A percentile compares a stretch with the other conserved stretches of the same genome.
These are phyloP conservation scores for Trogon surrucura DNA, from an alignment of 2,113 vertebrate genomes.

Conservation along the genomic window DNA sequence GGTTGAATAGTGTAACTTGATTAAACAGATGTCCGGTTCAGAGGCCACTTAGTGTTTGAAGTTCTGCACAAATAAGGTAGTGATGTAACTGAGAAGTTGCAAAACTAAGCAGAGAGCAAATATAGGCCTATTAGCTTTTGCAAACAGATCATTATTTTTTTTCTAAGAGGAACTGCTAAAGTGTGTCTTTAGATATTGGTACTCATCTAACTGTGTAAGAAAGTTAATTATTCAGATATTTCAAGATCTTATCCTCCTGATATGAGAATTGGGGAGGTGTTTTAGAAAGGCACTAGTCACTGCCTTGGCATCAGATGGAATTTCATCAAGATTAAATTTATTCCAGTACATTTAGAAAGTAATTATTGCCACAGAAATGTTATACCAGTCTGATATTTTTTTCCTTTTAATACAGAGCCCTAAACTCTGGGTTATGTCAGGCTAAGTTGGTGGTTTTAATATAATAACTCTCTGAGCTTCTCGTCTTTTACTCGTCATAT, in stretches of 20 bases:
- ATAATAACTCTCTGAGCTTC: not conserved
- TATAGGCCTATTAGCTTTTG: not conserved
- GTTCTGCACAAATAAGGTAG: not conserved
- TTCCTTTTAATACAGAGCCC: not conserved
- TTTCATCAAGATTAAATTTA: conserved; percentile 38
- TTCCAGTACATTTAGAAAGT: conserved; percentile 34
- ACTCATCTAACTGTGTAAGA: not conserved
- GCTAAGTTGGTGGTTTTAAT: not conserved
- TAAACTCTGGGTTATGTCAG: not conserved
- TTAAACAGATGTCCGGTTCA: conserved; percentile 10
- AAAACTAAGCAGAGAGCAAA: not conserved
- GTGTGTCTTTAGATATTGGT: not conserved
- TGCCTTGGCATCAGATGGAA: not conserved
- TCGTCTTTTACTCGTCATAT: not conserved
- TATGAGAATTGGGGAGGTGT: not conserved
- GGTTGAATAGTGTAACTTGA: not conserved
- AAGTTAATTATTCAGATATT: conserved; percentile 26
- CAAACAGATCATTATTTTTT: conserved; percentile 24
- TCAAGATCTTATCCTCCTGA: not conserved
- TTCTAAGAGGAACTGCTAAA: not conserved
- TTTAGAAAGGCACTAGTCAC: not conserved
- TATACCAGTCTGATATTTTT: not conserved
- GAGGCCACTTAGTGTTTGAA: not conserved
- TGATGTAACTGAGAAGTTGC: not conserved
- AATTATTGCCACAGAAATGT: conserved; percentile 19